Evolutionary conservation across 2,797 vertebrate species (phyloP).

Genomic region (Gobio occitaniae): DNA sequence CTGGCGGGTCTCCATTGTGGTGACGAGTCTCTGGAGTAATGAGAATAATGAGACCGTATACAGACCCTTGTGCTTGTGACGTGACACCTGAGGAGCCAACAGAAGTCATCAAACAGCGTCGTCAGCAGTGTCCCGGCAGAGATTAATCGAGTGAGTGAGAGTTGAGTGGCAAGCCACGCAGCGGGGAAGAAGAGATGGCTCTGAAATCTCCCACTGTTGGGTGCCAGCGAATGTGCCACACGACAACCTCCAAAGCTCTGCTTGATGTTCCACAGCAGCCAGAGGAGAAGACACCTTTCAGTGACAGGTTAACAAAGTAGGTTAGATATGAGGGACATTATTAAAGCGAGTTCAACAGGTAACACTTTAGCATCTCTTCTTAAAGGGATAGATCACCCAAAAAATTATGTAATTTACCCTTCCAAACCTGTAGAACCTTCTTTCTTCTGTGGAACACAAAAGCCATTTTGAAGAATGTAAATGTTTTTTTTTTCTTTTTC

Average conservation of each 20-base stretch:
- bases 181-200: conserved; percentile 52
- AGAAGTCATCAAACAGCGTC: conserved; percentile 61
- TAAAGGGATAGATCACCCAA: not conserved
- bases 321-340: not conserved
- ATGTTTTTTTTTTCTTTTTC: not conserved
- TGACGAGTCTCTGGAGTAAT: conserved; percentile 61
- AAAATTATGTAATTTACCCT: no score
- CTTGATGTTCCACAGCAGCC: conserved; percentile 69
- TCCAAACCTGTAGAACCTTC: no score
- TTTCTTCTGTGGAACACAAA: not conserved
- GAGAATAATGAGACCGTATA: conserved; percentile 51
- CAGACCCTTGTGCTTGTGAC: conserved; percentile 42
- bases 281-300: conserved; percentile 57
- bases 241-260: conserved; percentile 68
- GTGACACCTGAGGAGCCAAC: conserved; percentile 62
- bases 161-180: conserved; percentile 74
- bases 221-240: conserved; percentile 55
- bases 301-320: conserved; percentile 43
- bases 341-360: not conserved
- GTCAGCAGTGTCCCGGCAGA: conserved; percentile 73
- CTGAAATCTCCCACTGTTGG: conserved; percentile 25
- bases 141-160: conserved; percentile 71
- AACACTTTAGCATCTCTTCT: not conserved
- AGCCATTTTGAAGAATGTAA: not conserved
- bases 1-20: conserved; percentile 45